These are phyloP conservation scores for Columba guinea DNA, from an alignment of 2,797 vertebrate genomes.

Conservation along the genomic window DNA sequence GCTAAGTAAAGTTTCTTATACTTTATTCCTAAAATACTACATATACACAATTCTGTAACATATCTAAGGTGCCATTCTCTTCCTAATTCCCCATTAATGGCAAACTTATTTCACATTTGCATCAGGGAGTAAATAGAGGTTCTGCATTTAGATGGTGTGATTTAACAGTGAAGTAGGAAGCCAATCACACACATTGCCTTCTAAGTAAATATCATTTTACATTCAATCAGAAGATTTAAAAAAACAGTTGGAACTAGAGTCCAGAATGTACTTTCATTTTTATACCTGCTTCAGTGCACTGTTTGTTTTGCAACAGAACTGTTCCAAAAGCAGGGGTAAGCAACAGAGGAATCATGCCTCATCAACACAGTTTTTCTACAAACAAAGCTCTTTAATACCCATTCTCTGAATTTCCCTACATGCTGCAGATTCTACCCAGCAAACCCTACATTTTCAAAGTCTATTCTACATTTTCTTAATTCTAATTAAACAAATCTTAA, in stretches of 20 bases:
- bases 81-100: background rate
- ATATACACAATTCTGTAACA: background rate
- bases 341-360: background rate
- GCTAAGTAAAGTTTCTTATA: background rate
- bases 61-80: background rate
- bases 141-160: background rate
- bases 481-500: conserved; percentile 90
- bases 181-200: background rate
- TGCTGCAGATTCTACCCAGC: conserved; percentile 44
- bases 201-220: background rate
- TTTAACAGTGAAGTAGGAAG: background rate
- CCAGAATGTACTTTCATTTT: background rate
- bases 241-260: background rate
- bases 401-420: conserved; percentile 18
- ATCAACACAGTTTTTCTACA: conserved; percentile 20
- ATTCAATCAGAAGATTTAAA: background rate
- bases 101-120: background rate
- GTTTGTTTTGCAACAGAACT: background rate
- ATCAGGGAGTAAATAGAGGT: background rate
- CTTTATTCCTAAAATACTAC: background rate
- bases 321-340: background rate
- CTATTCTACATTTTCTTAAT: conserved; percentile 84
- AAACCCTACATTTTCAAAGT: conserved; percentile 67
- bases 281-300: background rate
- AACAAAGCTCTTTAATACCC: conserved; percentile 51